Base-by-base conservation (phyloP, 2,888 invertebrate genomes). In the Eustalomyia histrio region DNA sequence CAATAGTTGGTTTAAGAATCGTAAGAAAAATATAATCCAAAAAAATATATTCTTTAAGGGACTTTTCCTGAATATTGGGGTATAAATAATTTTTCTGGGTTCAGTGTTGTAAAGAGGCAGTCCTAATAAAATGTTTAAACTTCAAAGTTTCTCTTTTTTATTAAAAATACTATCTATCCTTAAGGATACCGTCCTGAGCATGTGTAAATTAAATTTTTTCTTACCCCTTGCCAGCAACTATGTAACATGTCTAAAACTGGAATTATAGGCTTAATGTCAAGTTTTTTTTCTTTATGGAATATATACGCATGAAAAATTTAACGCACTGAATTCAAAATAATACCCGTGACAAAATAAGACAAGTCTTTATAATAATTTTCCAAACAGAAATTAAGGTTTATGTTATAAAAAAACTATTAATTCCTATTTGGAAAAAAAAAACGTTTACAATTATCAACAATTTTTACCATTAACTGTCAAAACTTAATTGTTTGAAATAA, bases 261-360 rank as follows among this genome's bases (percentile, higher is more conserved):
- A 75, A 58, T 61, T 64, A 58, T 50, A 21, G 47, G 47, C 39
- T 78, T 71, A 81, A 78, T 81, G 78, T 75, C 78, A 80, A 76
- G 72, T 80, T 76, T 29, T n/a, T n/a, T n/a, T n/a, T n/a, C n/a
- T n/a, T 80, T 68, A 58, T 64, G 58, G 24, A 43, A 21, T 64
- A 71, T 12, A 39, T 12, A 39, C 63, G 61, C 50, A 55, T 18
- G 14, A 21, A 33, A 47, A 52, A 29, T 6, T 7, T 4, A 29
- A 29, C 1, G 7, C 1, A 29, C 5, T 29, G 7, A 29, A 29
- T 3, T 29, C 29, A 29, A 39, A 53, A 17, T 43, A 52, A 71
- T 52, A 39, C 18, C 68, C 50, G 35, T 65, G 71, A 58, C 43
- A 21, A 63, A 1, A 29, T 29, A 6, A 21, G 21, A 21, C 21